Percentiles rank a stretch among this genome's conserved stretches.
Conservation (phyloP, 2,113 vertebrate genomes). For the Plestiodon gilberti region DNA sequence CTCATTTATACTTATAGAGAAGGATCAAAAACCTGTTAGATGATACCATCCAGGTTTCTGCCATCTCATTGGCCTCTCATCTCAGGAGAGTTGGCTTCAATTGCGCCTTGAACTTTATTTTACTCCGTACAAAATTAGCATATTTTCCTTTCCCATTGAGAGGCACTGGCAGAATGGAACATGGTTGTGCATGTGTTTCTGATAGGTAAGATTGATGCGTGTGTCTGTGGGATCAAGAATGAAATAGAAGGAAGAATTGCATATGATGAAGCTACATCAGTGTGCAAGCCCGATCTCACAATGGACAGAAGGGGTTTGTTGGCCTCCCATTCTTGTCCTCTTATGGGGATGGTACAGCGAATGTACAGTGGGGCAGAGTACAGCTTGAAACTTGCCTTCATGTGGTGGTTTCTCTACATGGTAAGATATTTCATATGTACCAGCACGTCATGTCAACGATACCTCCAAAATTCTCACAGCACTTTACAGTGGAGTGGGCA, state of each 20-base stretch:
- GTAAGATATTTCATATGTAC: not conserved
- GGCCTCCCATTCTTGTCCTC: not conserved
- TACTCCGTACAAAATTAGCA: not conserved
- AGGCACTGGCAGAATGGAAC: not conserved
- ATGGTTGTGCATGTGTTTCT: not conserved
- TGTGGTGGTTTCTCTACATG: not conserved
- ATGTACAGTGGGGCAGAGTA: not conserved
- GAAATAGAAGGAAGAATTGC: not conserved
- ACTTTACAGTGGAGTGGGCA: not conserved
- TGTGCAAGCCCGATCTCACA: not conserved
- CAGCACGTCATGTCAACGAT: not conserved
- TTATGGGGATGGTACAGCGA: not conserved
- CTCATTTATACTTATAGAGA: not conserved
- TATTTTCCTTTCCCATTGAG: too few species aligned
- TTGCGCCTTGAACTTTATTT: not conserved
- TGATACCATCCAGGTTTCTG: not conserved
- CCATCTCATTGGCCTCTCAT: not conserved
- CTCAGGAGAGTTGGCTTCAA: not conserved
- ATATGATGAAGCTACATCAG: not conserved
- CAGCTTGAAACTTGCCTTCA: not conserved
- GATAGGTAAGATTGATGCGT: not conserved
- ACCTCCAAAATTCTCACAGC: not conserved
- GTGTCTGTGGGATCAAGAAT: not conserved
- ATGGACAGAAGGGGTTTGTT: not conserved
- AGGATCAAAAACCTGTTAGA: constrained; percentile 13